Evolutionary conservation across 2,113 vertebrate species (phyloP).

Genomic region (Tor tambroides): DNA sequence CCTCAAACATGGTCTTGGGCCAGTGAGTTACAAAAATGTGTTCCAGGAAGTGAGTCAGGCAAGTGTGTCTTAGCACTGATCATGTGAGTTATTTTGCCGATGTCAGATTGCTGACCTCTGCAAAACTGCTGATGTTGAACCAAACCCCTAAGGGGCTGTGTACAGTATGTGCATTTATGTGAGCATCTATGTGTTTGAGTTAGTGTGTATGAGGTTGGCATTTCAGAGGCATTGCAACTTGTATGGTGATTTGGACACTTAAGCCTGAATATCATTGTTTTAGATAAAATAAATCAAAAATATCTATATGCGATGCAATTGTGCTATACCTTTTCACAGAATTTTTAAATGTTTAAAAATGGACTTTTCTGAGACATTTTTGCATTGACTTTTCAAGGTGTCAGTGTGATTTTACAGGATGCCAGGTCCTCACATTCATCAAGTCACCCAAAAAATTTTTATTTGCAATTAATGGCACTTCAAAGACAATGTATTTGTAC

Average conservation of each 20-base stretch:
- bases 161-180: not conserved
- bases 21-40: slow-evolving; percentile 11
- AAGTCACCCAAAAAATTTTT: not conserved
- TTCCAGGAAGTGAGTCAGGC: slow-evolving; percentile 67
- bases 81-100: slow-evolving; percentile 62
- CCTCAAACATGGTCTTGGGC: not conserved
- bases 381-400: not conserved
- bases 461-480: not conserved
- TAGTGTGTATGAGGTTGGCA: slow-evolving; percentile 9
- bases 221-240: not conserved
- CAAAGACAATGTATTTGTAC: not conserved
- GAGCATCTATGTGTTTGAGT: slow-evolving; percentile 24
- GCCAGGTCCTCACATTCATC: not conserved
- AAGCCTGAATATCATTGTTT: not conserved
- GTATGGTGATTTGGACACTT: not conserved
- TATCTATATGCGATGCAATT: not conserved
- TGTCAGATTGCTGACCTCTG: slow-evolving; percentile 63
- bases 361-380: not conserved
- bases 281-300: not conserved
- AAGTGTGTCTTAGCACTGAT: slow-evolving; percentile 62
- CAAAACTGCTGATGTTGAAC: slow-evolving; percentile 62
- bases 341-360: not conserved
- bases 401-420: not conserved
- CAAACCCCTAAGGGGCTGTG: not conserved
- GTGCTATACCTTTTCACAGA: not conserved